phyloP scores from a whole-genome alignment of 2,113 vertebrate genomes.

The Ivindomyrus marchei region DNA sequence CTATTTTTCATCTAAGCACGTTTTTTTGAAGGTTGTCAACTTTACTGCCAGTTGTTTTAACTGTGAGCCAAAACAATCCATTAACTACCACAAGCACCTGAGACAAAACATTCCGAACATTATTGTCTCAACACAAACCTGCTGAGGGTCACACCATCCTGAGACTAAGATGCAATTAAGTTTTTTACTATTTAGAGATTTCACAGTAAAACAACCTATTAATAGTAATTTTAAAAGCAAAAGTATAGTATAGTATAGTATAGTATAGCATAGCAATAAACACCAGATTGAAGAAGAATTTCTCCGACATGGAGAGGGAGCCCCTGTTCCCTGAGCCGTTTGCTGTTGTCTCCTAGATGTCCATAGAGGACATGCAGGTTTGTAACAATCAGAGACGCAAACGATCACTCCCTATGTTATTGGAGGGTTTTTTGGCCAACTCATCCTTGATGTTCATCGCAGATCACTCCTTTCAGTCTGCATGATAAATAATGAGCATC shows the following conservation, averaged over 20 bases:
- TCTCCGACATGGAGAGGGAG: too few species aligned
- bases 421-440: neutral
- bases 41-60: slow-evolving; percentile 15
- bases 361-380: too few species aligned
- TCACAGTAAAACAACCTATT: neutral
- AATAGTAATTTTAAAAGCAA: neutral
- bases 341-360: too few species aligned
- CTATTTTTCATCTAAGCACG: neutral
- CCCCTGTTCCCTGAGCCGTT: too few species aligned
- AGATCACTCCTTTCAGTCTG: neutral
- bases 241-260: neutral
- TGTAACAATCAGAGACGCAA: too few species aligned
- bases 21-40: slow-evolving; percentile 19
- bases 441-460: too few species aligned
- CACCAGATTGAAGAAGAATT: neutral
- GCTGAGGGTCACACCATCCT: too few species aligned
- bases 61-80: neutral
- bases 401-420: neutral
- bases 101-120: neutral
- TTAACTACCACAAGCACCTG: neutral
- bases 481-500: neutral
- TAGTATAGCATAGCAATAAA: neutral
- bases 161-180: too few species aligned
- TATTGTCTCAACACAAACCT: neutral
- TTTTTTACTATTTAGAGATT: neutral